Conservation (phyloP, 1,140 invertebrate species). For the Chlorops oryzae region DNA sequence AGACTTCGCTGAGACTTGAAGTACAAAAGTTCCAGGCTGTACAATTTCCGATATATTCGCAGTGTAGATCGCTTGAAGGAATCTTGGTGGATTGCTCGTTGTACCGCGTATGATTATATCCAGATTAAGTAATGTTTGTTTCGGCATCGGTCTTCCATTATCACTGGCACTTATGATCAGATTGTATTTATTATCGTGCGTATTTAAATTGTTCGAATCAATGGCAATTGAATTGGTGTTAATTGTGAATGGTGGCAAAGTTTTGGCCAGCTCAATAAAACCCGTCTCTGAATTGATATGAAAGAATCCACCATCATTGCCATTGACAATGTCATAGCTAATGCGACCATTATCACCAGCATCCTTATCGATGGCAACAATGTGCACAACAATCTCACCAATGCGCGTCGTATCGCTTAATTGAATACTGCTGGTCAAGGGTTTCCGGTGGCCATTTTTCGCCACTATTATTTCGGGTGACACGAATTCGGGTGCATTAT, state of each 20-base stretch:
- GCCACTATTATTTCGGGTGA: conserved; percentile 49
- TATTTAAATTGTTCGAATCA: conserved; percentile 6
- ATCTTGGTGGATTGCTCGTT: conserved; percentile 72
- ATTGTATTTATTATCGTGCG: conserved; percentile 51
- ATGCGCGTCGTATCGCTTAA: conserved; percentile 51
- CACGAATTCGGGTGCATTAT: conserved; percentile 78
- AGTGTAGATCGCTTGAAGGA: conserved; percentile 67
- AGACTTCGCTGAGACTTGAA: conserved; percentile 70
- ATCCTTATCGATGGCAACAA: conserved; percentile 82
- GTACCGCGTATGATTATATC: conserved; percentile 65
- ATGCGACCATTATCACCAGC: conserved; percentile 79
- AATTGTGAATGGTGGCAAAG: conserved; percentile 49
- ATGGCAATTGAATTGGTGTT: conserved; percentile 5
- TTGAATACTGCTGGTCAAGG: conserved; percentile 27
- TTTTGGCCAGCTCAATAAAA: conserved; percentile 65
- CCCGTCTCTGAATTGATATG: conserved; percentile 72
- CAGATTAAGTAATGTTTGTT: conserved; percentile 57
- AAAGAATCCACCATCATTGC: conserved; percentile 77
- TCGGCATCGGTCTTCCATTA: conserved; percentile 65
- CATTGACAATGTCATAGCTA: conserved; percentile 72
- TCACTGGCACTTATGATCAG: conserved; percentile 77
- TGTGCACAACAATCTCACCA: conserved; percentile 62
- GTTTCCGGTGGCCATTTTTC: background rate
- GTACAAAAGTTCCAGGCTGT: conserved; percentile 66
- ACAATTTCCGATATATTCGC: conserved; percentile 76